These are phyloP conservation scores for Clitarchus hookeri DNA, from an alignment of 2,888 invertebrate genomes.

Conservation along the genomic window DNA sequence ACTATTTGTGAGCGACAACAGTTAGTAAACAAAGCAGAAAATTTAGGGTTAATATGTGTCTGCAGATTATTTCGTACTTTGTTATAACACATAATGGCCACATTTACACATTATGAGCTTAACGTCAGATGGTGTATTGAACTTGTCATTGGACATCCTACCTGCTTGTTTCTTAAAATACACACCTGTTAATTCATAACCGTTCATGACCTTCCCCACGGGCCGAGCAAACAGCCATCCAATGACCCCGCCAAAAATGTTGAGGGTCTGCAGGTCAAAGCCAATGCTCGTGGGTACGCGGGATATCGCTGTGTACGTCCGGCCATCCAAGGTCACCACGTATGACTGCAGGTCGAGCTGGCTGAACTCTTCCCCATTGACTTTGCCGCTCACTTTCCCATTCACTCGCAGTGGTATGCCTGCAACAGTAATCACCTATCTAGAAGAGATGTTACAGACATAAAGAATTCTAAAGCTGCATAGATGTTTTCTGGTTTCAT, in stretches of 20 bases:
- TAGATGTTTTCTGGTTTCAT: too few relatives aligned
- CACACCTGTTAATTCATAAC: conserved; percentile 82
- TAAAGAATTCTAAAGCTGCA: too few relatives aligned
- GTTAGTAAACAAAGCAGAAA: too few relatives aligned
- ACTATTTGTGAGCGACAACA: too few relatives aligned
- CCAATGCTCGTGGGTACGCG: conserved; percentile 76
- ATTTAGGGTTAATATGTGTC: too few relatives aligned
- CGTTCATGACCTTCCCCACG: conserved; percentile 75
- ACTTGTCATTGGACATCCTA: too few relatives aligned
- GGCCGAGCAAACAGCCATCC: conserved; percentile 95
- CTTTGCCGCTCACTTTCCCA: conserved; percentile 81
- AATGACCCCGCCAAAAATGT: conserved; percentile 80
- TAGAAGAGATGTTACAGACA: too few relatives aligned
- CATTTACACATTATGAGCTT: too few relatives aligned
- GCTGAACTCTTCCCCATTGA: conserved; percentile 76
- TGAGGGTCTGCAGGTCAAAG: conserved; percentile 78
- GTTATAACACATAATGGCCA: too few relatives aligned
- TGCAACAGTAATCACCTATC: conserved; percentile 51
- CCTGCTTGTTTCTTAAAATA: neutral
- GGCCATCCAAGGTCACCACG: conserved; percentile 83
- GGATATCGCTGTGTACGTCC: conserved; percentile 89
- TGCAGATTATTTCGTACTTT: too few relatives aligned
- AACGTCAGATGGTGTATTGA: too few relatives aligned
- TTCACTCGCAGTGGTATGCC: conserved; percentile 85
- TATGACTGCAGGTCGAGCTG: conserved; percentile 89